Conservation (phyloP, 53 echinoderm and acorn worm species). For the Holothuria scabra region DNA sequence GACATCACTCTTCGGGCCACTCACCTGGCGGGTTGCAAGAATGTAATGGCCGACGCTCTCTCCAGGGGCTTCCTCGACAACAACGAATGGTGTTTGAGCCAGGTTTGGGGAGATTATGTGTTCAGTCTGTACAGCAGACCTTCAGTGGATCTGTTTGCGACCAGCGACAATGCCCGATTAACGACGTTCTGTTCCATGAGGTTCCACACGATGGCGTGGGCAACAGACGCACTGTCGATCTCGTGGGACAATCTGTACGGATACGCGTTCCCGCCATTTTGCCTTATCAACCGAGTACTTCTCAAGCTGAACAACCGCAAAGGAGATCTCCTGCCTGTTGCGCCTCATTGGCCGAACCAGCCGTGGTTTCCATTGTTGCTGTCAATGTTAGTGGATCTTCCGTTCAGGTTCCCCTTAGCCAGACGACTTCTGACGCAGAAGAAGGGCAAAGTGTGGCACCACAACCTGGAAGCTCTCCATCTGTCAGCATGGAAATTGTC, state of each 20-base stretch:
- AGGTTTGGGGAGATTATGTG: too few relatives aligned
- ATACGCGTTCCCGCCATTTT: conserved; percentile 32
- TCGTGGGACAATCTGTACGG: conserved; percentile 9
- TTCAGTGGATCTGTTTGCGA: too few relatives aligned
- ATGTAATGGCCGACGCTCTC: too few relatives aligned
- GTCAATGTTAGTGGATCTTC: background rate
- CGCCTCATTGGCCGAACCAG: conserved; percentile 32
- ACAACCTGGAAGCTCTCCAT: too few relatives aligned
- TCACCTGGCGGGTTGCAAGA: conserved; percentile 37
- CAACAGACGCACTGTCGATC: too few relatives aligned
- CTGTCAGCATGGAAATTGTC: conserved; percentile 35
- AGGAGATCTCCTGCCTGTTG: background rate
- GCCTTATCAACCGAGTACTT: conserved; percentile 4
- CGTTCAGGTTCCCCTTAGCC: background rate
- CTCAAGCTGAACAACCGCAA: background rate
- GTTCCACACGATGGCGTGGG: too few relatives aligned
- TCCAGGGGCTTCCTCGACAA: too few relatives aligned
- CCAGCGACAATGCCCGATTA: too few relatives aligned
- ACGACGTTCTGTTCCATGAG: background rate
- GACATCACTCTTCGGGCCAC: background rate
- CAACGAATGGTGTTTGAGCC: too few relatives aligned
- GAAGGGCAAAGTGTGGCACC: too few relatives aligned
- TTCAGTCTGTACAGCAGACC: background rate
- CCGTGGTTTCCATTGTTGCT: conserved; percentile 17
- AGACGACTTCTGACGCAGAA: background rate